phyloP scores from a whole-genome alignment of 2,113 vertebrate genomes.

The Cyanistes caeruleus region DNA sequence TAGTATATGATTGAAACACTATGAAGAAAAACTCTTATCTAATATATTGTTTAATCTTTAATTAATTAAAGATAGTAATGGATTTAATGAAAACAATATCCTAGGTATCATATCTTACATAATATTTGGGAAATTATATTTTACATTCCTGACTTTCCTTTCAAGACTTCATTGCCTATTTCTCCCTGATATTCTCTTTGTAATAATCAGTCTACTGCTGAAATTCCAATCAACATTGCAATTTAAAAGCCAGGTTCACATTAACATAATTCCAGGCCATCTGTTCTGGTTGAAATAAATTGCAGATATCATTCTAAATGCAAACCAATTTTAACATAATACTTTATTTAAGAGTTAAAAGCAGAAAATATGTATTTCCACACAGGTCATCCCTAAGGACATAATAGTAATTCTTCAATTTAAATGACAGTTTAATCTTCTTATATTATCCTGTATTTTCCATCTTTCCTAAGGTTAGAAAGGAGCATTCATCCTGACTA shows the following conservation, averaged over 20 bases:
- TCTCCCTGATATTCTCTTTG: neutral
- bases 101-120: neutral
- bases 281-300: conserved; percentile 35
- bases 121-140: neutral
- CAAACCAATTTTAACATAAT: neutral
- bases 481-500: neutral
- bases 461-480: neutral
- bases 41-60: neutral
- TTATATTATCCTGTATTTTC: neutral
- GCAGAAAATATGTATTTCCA: conserved; percentile 8
- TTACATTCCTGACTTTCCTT: neutral
- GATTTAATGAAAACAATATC: neutral
- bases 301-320: conserved; percentile 26
- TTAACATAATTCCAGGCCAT: conserved; percentile 29
- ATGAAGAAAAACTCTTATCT: neutral
- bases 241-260: conserved; percentile 26
- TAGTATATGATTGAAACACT: neutral
- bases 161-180: neutral
- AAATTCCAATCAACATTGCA: conserved; percentile 24
- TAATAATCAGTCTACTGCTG: neutral
- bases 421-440: neutral
- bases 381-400: neutral
- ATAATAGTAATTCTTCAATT: neutral
- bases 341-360: conserved; percentile 45
- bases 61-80: neutral